Evolutionary conservation across 2,113 vertebrate genomes (phyloP).

Genomic region (Pygoscelis adeliae): DNA sequence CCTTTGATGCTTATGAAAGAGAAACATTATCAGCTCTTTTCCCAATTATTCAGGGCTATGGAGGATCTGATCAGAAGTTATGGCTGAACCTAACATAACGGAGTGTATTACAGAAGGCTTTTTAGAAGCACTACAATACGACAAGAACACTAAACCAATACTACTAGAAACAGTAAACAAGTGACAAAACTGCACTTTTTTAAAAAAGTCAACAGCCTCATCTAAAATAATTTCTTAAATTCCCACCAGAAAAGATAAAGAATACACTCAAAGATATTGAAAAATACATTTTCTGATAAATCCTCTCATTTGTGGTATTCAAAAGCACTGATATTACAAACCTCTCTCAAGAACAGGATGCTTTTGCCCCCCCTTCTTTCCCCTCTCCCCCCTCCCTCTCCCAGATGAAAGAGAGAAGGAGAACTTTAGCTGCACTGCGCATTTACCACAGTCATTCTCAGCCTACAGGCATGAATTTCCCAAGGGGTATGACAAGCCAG

Average conservation of each 20-base stretch:
- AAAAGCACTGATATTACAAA: background rate
- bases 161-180: background rate
- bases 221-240: background rate
- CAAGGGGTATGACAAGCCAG: background rate
- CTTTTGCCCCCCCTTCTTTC: background rate
- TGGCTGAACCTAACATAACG: background rate
- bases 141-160: background rate
- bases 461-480: constrained; percentile 8
- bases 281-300: background rate
- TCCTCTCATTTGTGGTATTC: background rate
- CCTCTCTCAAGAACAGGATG: background rate
- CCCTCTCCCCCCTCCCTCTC: background rate
- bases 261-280: background rate
- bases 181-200: background rate
- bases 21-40: background rate
- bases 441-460: constrained; percentile 15
- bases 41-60: background rate
- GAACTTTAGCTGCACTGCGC: background rate
- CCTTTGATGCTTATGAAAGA: background rate
- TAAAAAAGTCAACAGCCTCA: background rate
- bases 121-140: background rate
- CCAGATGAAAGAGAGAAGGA: background rate
- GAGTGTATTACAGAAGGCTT: background rate
- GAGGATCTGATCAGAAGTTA: background rate
- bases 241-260: background rate